Conservation (phyloP, 30 jellyfish, hydroid and myxozoan genomes). For the Rhopilema esculentum region DNA sequence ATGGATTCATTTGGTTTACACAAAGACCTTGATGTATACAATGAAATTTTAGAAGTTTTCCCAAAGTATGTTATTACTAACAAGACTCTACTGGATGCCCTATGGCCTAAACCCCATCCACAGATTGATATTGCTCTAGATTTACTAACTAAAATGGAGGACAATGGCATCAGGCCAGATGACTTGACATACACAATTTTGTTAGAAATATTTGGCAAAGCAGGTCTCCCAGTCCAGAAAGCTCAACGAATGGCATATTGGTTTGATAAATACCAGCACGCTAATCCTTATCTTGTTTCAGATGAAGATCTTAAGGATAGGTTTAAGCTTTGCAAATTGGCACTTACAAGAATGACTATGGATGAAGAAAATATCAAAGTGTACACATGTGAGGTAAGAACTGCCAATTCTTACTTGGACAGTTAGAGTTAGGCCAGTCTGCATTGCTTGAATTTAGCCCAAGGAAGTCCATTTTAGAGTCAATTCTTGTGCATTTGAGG, state of each 20-base stretch:
- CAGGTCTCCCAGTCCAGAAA: conserved; percentile 89
- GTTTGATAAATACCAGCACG: conserved; percentile 74
- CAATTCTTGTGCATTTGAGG: too few relatives aligned
- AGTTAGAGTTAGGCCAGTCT: too few relatives aligned
- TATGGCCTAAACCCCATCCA: conserved; percentile 98
- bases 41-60: conserved; percentile 81
- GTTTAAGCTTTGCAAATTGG: conserved; percentile 69
- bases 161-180: conserved; percentile 86
- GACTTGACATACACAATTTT: conserved; percentile 75
- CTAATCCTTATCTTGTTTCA: conserved; percentile 83
- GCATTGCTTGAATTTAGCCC: too few relatives aligned
- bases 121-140: conserved; percentile 91
- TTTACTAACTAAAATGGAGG: conserved; percentile 91
- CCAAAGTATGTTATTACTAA: conserved; percentile 84
- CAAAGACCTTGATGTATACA: conserved; percentile 82
- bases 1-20: conserved; percentile 80
- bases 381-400: conserved; percentile 67
- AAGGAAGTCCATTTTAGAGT: too few relatives aligned
- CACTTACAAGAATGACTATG: conserved; percentile 77
- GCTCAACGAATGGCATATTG: conserved; percentile 82
- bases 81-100: conserved; percentile 80
- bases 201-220: conserved; percentile 82
- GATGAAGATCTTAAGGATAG: conserved; percentile 90
- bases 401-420: too few relatives aligned
- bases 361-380: conserved; percentile 72